Evolutionary conservation across 37 sponge, comb jelly and placozoan species (phyloP), one percentile per base, ranked within the genome.

Genomic region (Beroe ovata): DNA sequence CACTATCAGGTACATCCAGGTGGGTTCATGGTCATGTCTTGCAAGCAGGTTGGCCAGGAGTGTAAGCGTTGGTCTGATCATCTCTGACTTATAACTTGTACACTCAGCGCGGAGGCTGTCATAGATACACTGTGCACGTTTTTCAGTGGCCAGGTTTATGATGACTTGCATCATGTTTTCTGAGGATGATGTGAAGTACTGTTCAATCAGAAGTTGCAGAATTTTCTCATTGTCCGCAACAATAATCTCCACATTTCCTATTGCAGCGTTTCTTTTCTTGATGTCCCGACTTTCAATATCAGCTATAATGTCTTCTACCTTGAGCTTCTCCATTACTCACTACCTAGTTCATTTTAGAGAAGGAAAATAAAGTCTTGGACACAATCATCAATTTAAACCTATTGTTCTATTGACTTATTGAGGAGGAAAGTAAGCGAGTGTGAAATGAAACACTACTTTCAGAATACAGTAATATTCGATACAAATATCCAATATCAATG

Each of bases 131-230:
- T 39, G 84, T n/a, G 84, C 84, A 21, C 47, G 26, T 6, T 35
- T 77, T 25, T 77, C 84, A 23, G 42, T 77, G 8, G 54, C 28
- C 11, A 77, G 84, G 20, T 20, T 36, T 38, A 77, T 77, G 16
- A 77, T 39, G 84, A 77, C 38, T 20, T 77, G 84, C 84, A 77
- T 77, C 28, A 77, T 35, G 38, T 77, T 77, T 23, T 77, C 84
- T 21, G 84, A 40, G 25, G 21, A 25, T 11, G 84, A 42, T 8
- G 33, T 36, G 22, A 25, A 77, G 41, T 77, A 77, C 84, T 77
- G 84, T 35, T 42, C 84, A 42, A 77, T 77, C 54, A 77, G 84
- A 1, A 77, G 38, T 30, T n/a, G 19, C 41, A 77, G n/a, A 16
- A 77, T 54, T 41, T 77, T 30, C 25, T 77, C 84, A 42, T 77